phyloP scores from a whole-genome alignment of 2,888 invertebrate genomes.

The Lycia hirtaria region DNA sequence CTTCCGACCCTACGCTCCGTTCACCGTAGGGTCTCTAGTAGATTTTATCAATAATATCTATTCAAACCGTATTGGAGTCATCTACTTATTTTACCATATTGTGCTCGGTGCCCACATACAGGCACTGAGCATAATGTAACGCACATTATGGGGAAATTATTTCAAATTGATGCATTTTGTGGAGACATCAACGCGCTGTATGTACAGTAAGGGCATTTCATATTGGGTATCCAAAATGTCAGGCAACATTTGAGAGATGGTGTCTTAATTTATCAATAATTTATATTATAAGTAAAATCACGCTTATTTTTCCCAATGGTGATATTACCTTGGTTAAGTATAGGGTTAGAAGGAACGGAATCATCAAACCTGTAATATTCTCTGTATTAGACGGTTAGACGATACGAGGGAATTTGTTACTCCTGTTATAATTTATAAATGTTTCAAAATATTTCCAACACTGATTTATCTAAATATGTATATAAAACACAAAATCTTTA shows the following conservation, averaged over 20 bases:
- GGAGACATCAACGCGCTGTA: constrained; percentile 35
- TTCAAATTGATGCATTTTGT: constrained; percentile 58
- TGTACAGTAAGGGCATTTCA: constrained; percentile 16
- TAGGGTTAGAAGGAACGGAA: no score
- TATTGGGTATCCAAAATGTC: not conserved
- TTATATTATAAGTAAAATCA: no score
- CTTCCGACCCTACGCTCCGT: constrained; percentile 5
- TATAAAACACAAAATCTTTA: no score
- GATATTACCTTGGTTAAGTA: no score
- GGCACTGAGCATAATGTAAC: constrained; percentile 44
- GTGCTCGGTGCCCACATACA: constrained; percentile 44
- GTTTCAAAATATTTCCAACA: no score
- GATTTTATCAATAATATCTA: constrained; percentile 32
- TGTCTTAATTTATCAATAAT: not conserved
- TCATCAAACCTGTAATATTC: no score
- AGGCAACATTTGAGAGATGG: no score
- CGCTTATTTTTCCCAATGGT: no score
- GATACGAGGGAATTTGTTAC: no score
- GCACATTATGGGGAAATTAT: constrained; percentile 68
- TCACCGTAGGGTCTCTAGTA: constrained; percentile 16
- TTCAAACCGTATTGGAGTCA: constrained; percentile 27
- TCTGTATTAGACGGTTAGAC: no score
- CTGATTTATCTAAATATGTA: no score
- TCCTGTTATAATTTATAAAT: no score
- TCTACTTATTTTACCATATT: constrained; percentile 35